phyloP scores from a whole-genome alignment of 2,888 invertebrate genomes.

The Timema cristinae region DNA sequence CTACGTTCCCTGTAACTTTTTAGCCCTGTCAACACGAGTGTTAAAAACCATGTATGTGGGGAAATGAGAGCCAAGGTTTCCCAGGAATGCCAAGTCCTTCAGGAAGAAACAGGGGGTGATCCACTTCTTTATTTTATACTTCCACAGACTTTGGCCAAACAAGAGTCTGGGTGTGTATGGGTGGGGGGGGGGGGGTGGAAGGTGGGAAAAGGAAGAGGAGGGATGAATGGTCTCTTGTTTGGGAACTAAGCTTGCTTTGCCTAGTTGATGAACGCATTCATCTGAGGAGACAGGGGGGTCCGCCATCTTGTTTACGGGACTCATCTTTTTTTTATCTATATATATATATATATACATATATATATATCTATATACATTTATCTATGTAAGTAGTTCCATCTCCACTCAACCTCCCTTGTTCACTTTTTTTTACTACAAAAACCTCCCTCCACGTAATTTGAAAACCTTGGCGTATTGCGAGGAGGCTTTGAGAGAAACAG shows the following conservation, averaged over 20 bases:
- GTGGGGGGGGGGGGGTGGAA: not conserved
- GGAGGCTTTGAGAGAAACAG: no score
- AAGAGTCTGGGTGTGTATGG: not conserved
- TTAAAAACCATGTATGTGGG: conserved; percentile 20
- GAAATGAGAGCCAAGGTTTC: conserved; percentile 19
- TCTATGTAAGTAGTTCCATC: no score
- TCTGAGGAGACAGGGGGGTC: conserved; percentile 27
- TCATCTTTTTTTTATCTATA: conserved; percentile 10
- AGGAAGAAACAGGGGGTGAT: conserved; percentile 17
- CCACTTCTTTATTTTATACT: no score
- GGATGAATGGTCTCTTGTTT: not conserved
- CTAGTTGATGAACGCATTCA: conserved; percentile 31
- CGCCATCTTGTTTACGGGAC: conserved; percentile 30
- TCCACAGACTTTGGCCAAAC: no score
- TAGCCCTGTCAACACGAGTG: not conserved
- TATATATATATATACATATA: no score
- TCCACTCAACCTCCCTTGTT: no score
- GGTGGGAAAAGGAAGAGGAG: not conserved
- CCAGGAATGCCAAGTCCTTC: conserved; percentile 24
- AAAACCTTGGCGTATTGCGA: no score
- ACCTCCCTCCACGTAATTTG: no score
- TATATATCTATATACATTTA: no score
- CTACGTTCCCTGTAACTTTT: conserved; percentile 11
- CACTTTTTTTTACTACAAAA: no score
- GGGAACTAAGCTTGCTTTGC: not conserved